Base-by-base conservation (phyloP, 2,113 vertebrate genomes). In the Sinocyclocheilus grahami region DNA sequence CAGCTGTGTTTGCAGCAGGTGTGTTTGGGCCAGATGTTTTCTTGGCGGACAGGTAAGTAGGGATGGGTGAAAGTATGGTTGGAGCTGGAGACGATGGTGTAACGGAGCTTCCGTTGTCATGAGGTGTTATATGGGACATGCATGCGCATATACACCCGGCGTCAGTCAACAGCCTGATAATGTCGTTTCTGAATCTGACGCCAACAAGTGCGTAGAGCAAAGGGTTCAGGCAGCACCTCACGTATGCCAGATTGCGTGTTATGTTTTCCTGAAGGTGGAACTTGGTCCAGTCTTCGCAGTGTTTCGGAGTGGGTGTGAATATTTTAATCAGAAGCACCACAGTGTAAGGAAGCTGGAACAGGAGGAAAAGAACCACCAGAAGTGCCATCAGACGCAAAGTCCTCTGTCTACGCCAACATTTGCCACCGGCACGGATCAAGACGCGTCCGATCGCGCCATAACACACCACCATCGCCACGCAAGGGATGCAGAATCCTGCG, bases 191-290 rank as follows among this genome's bases (percentile, higher is more conserved):
- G 94, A 99, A 99, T 14, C 96, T 95, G 27, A 96, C 95, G 0
- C 97, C 97, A 27, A 98, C 90, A 85, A 99, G 95, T 20, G 96
- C 96, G 0, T 99, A 99, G 53, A 98, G 96, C 84, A 98, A 67
- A 0, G 98, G 98, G 88, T 99, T 99, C 87, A 99, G 96, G 91
- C 96, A 96, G 85, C 97, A 99, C 90, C 97, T 97, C 78, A 94
- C 90, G 74, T 95, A 97, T 0, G 96, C 97, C 91, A 99, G 86
- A 18, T 93, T 95, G 3, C 96, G 93, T 0, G 97, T 97, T 67
- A 96, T 67, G 86, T 97, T 94, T 91, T 97, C 93, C 0, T 94
- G 89, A 88, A 98, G 77, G 13, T 95, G 95, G 86, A 94, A 93
- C 84, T 65, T 88, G 16, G 88, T 92, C 90, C 94, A 95, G 51